Conservation (phyloP, 2,113 vertebrate species). For the Channa maculata region DNA sequence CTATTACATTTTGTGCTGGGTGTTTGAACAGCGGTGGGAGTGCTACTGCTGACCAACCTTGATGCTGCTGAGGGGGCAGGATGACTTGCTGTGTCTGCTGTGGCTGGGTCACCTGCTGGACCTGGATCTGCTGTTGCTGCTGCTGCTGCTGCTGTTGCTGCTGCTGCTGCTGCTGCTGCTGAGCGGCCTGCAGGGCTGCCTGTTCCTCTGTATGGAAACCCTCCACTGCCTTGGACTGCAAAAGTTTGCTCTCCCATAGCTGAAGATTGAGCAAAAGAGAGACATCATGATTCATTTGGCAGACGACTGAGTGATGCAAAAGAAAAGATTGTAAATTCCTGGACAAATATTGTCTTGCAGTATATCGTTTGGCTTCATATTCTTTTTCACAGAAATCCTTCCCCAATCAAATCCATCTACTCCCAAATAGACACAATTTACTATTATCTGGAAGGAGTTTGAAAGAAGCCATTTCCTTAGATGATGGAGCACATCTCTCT, state of each 20-base stretch:
- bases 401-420: no score
- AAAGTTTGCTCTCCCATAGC: constrained; percentile 98
- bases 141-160: constrained; percentile 86
- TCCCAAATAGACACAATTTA: background rate
- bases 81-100: constrained; percentile 90
- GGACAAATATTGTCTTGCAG: no score
- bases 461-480: background rate
- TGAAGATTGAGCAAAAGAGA: constrained; percentile 47
- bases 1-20: no score
- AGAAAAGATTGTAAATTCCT: background rate
- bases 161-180: constrained; percentile 88
- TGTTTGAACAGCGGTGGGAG: background rate
- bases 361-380: no score
- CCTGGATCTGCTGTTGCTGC: constrained; percentile 86
- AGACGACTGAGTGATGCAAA: background rate
- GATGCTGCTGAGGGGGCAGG: constrained; percentile 90
- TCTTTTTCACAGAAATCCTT: no score
- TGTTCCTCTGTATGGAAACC: constrained; percentile 98
- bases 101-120: constrained; percentile 87
- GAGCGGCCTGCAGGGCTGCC: constrained; percentile 90
- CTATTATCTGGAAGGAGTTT: background rate
- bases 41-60: constrained; percentile 82
- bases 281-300: background rate
- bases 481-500: background rate
- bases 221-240: constrained; percentile 98